These are phyloP conservation scores for Hippasteria phrygiana DNA, from an alignment of 53 echinoderm and acorn worm genomes.

Conservation along the genomic window DNA sequence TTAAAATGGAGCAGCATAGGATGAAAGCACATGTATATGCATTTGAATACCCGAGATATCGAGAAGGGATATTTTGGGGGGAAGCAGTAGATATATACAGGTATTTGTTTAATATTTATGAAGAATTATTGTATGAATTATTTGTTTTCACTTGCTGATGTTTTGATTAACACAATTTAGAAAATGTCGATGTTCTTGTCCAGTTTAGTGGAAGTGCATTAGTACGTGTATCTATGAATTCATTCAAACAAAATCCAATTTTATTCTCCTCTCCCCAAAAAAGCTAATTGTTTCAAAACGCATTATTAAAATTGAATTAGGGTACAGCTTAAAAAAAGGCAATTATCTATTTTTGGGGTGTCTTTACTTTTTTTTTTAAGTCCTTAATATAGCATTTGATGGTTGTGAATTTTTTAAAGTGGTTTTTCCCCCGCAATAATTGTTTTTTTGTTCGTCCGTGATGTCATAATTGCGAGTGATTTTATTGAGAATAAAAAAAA, in stretches of 20 bases:
- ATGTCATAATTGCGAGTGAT: conserved; percentile 38
- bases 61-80: neutral
- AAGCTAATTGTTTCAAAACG: too few relatives aligned
- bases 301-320: too few relatives aligned
- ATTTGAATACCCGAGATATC: neutral
- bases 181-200: neutral
- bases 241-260: neutral
- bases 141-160: neutral
- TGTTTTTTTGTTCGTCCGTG: neutral
- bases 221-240: neutral
- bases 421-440: too few relatives aligned
- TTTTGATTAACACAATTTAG: neutral
- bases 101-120: neutral
- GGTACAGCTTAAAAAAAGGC: neutral
- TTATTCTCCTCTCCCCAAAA: neutral
- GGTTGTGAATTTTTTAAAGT: conserved; percentile 23
- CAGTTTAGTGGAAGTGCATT: neutral
- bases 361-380: neutral
- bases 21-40: neutral
- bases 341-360: neutral
- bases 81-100: neutral
- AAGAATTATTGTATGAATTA: neutral
- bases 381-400: neutral
- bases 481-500: conserved; percentile 49
- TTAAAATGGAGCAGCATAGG: too few relatives aligned